Evolutionary conservation across 1,140 invertebrate genomes (phyloP).

Genomic region (Drosophila tsacasi): DNA sequence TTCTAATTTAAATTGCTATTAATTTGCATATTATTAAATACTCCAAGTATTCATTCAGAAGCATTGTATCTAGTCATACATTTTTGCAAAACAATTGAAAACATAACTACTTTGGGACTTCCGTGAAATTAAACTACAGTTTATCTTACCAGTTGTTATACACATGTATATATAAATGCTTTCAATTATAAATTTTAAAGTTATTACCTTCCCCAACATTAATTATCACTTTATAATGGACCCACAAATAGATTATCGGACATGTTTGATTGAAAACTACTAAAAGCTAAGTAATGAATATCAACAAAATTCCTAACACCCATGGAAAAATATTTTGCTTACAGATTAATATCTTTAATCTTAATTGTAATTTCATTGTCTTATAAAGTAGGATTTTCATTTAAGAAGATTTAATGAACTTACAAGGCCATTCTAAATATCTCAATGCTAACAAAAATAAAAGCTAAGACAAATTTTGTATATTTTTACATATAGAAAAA

Average conservation of each 20-base stretch:
- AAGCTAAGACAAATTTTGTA: too few relatives aligned
- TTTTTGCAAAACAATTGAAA: neutral
- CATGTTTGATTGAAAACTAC: neutral
- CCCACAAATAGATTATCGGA: neutral
- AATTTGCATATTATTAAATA: too few relatives aligned
- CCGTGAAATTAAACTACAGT: neutral
- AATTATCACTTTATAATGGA: neutral
- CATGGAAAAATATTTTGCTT: neutral
- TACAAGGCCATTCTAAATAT: too few relatives aligned
- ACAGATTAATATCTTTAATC: too few relatives aligned
- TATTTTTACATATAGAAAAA: too few relatives aligned
- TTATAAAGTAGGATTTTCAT: neutral
- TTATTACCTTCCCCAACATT: neutral
- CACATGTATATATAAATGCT: neutral
- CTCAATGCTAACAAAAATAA: too few relatives aligned
- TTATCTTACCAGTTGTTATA: neutral
- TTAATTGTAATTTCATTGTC: neutral
- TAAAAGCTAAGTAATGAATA: neutral
- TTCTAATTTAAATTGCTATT: too few relatives aligned
- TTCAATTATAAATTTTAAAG: neutral
- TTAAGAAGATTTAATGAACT: neutral
- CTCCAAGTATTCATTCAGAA: too few relatives aligned
- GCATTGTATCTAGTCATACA: too few relatives aligned
- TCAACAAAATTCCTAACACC: neutral
- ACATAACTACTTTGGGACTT: neutral